phyloP scores from a whole-genome alignment of 2,888 invertebrate species.

The Myopa testacea region DNA sequence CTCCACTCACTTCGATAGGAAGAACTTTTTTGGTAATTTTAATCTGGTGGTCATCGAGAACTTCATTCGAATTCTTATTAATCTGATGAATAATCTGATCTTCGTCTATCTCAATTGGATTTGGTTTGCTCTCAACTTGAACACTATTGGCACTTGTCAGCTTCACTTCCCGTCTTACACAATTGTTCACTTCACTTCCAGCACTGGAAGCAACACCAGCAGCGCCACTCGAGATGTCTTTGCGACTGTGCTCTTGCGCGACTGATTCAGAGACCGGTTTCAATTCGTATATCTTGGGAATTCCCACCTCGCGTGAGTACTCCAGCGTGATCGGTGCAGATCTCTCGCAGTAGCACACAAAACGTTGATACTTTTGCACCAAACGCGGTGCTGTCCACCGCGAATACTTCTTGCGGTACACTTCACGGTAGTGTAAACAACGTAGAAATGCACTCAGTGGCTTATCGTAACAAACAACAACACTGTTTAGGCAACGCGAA shows the following conservation, averaged over 20 bases:
- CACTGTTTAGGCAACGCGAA: constrained; percentile 53
- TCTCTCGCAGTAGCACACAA: constrained; percentile 38
- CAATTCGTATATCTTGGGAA: background rate
- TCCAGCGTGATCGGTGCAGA: background rate
- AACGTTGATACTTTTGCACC: constrained; percentile 48
- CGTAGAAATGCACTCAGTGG: constrained; percentile 50
- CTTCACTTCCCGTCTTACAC: constrained; percentile 2
- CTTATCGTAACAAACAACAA: constrained; percentile 52
- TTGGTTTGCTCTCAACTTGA: background rate
- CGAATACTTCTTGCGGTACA: constrained; percentile 34
- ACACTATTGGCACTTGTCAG: constrained; percentile 5
- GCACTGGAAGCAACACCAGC: background rate
- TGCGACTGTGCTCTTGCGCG: too few species aligned
- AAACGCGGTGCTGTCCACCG: constrained; percentile 41
- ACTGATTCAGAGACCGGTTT: constrained; percentile 35
- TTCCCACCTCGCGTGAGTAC: background rate
- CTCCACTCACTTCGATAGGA: constrained; percentile 26
- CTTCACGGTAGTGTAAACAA: constrained; percentile 31
- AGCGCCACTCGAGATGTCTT: background rate
- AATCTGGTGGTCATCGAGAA: background rate
- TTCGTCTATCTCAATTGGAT: too few species aligned
- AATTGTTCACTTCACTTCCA: constrained; percentile 15
- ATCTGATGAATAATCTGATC: background rate
- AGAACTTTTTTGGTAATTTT: constrained; percentile 14
- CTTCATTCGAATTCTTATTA: background rate